Evolutionary conservation across 2,888 invertebrate species (phyloP).

Genomic region (Yponomeuta malinellus): DNA sequence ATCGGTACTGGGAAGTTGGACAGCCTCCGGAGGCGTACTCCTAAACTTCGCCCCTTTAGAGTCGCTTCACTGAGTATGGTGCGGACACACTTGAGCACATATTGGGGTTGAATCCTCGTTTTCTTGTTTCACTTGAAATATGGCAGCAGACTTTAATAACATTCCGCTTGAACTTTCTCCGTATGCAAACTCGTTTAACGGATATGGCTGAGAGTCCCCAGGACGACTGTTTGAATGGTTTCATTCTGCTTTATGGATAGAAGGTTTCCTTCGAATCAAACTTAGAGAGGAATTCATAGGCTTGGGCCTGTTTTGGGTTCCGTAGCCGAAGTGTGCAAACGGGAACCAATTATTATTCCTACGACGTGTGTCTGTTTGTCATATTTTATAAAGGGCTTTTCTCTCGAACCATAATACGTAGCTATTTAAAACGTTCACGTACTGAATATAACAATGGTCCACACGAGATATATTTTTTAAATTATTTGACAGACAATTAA

Average conservation of each 20-base stretch:
- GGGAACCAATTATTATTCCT: no score
- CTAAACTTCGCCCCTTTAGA: conserved; percentile 69
- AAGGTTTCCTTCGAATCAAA: not conserved
- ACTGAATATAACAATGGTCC: no score
- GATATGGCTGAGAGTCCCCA: conserved; percentile 1
- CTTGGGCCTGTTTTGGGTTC: not conserved
- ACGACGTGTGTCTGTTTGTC: no score
- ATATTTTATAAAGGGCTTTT: no score
- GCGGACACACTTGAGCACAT: conserved; percentile 67
- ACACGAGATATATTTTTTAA: no score
- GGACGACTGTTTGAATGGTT: not conserved
- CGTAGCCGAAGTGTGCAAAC: not conserved
- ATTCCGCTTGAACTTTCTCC: conserved; percentile 33
- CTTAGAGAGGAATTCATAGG: not conserved
- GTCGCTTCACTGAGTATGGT: conserved; percentile 60
- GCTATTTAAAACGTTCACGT: no score
- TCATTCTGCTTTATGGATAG: not conserved
- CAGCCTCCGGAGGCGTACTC: conserved; percentile 67
- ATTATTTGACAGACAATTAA: no score
- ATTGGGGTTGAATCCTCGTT: conserved; percentile 68
- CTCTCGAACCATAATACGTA: no score
- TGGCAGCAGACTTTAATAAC: conserved; percentile 55
- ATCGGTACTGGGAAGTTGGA: conserved; percentile 70
- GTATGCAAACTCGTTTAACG: not conserved
- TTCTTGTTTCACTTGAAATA: conserved; percentile 64